Base-by-base conservation (phyloP, 2,888 invertebrate genomes). In the Oscheius onirici region DNA sequence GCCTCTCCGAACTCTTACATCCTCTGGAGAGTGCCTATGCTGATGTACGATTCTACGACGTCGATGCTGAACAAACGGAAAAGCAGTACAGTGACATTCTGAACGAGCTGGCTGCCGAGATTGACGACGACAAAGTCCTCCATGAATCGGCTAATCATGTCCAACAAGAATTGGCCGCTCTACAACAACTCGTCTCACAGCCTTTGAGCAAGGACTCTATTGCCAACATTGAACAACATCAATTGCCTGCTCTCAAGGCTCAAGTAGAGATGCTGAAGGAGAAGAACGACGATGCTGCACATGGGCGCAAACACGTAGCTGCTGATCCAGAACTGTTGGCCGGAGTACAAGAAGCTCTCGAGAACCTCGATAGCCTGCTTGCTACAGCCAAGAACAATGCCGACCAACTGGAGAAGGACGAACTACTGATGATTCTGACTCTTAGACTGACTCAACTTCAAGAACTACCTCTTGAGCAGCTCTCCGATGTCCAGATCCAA, bases 11-110 rank as follows among this genome's bases (percentile, higher is more conserved):
- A 67, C 69, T 74, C 54, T 72, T 82, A 20, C 73, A 82, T 58
- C 82, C 82, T 55, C 78, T 82, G 44, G 83, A 78, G 54, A 79
- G 74, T 63, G 80, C 81, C n/a, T 78, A 82, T 60, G 75, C 79
- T n/a, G 81, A 81, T 66, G 80, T 82, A 20, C 79, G 83, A 66
- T 83, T 83, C 76, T 71, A 79, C 67, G 81, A 83, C 49, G 78
- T 79, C 11, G 82, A 83, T 46, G 71, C 77, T 51, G 81, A 83
- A 51, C 79, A 83, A 63, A 73, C 75, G 51, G 71, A 75, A 46
- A 72, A 78, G 26, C 78, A 81, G 41, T 79, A 74, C 71, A 79
- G 78, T 41, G 78, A 81, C 54, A 70, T 74, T 11, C 71, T 77
- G 51, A 69, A 63, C 54, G 77, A 75, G 24, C 43, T 79, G 41